These are phyloP conservation scores for Aplochiton taeniatus DNA, from an alignment of 2,797 vertebrate species.

Conservation along the genomic window DNA sequence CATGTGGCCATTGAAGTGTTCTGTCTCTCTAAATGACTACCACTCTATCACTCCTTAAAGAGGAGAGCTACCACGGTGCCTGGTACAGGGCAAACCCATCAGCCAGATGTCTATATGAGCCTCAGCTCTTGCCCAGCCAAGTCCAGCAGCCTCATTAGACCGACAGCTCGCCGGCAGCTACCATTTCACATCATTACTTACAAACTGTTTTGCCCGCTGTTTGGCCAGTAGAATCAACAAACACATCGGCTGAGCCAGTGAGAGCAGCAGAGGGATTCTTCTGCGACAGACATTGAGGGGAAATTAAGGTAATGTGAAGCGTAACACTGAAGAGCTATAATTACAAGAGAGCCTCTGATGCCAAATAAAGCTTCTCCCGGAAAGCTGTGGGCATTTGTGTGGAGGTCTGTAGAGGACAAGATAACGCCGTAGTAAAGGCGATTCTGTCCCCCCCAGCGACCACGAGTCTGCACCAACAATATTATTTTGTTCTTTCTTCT, in stretches of 20 bases:
- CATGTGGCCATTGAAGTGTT: slow-evolving; percentile 20
- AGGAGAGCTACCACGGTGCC: slow-evolving; percentile 22
- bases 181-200: slow-evolving; percentile 57
- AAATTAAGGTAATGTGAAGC: slow-evolving; percentile 56
- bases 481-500: slow-evolving; percentile 35
- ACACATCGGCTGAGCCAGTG: slow-evolving; percentile 30
- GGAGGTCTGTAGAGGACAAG: slow-evolving; percentile 63
- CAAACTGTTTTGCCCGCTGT: slow-evolving; percentile 39
- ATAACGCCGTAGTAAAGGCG: slow-evolving; percentile 67
- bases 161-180: slow-evolving; percentile 44
- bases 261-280: slow-evolving; percentile 40
- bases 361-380: slow-evolving; percentile 59
- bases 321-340: slow-evolving; percentile 67
- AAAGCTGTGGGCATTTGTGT: slow-evolving; percentile 55
- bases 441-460: slow-evolving; percentile 51
- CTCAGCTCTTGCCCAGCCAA: slow-evolving; percentile 37
- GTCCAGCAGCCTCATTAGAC: slow-evolving; percentile 48
- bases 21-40: slow-evolving; percentile 22
- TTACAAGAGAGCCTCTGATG: slow-evolving; percentile 60
- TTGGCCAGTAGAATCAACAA: slow-evolving; percentile 63
- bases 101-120: slow-evolving; percentile 55
- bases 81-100: slow-evolving; percentile 10
- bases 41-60: slow-evolving; percentile 23
- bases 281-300: slow-evolving; percentile 59
- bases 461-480: slow-evolving; percentile 37